Evolutionary conservation across 2,113 vertebrate species (phyloP), one percentile per base, ranked within the genome.

Genomic region (Passer montanus): DNA sequence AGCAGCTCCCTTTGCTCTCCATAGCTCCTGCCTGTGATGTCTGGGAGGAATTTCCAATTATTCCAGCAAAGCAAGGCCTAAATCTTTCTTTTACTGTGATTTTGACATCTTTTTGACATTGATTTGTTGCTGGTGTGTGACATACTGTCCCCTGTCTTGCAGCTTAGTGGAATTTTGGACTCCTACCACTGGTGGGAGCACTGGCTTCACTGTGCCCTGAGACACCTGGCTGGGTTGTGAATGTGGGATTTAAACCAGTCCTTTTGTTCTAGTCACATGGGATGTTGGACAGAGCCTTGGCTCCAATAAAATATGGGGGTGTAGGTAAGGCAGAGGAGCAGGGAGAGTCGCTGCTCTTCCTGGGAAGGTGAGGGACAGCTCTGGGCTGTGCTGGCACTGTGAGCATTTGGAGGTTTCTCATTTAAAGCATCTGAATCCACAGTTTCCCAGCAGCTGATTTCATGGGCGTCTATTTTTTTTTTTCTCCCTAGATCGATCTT

Each of bases 401-500:
- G 27, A 18, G 24, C 13, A 13, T 13, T 1, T 55, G 0, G 0
- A 53, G 33, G 20, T 52, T 60, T 75, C 30, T 24, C 27, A 10
- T 10, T 50, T 13, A n/a, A 74, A 49, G 26, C 10, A 67, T 43
- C 23, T 31, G 23, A 56, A 52, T 35, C 27, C 15, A 23, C 50
- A 22, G 10, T 41, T 90, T 73, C 17, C 17, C 44, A 19, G 30
- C 4, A 3, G 19, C 55, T 89, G 74, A 63, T 86, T 76, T 22
- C 2, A 79, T 43, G 23, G 11, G 1, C 44, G 4, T 52, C 94
- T 33, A 67, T 27, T 43, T 70, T 26, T 63, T 77, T 41, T 97
- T 94, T 46, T 84, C 73, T 95, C 83, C 94, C 20, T 84, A 99
- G 99, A 97, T 99, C 11, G 99, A 99, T 81, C 94, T 99, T 82